Conservation (phyloP, 2,888 invertebrate genomes). For the Perizoma flavofasciatum region DNA sequence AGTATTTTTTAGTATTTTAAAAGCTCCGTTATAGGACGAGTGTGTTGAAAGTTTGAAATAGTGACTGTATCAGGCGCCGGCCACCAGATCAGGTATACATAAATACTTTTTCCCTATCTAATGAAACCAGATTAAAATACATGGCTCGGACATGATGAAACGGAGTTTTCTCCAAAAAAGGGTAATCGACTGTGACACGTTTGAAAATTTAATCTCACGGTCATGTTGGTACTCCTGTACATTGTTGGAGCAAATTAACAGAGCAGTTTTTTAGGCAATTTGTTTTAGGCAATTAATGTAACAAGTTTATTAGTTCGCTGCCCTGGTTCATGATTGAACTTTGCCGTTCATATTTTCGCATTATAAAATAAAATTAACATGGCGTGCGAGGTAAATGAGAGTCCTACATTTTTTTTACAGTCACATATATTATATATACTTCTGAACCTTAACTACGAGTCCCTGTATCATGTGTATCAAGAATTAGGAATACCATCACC, state of each 20-base stretch:
- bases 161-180: slow-evolving; percentile 65
- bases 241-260: slow-evolving; percentile 64
- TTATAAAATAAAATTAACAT: background rate
- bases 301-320: slow-evolving; percentile 42
- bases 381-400: too few relatives aligned
- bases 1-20: slow-evolving; percentile 71
- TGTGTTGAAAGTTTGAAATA: slow-evolving; percentile 46
- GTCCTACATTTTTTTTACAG: too few relatives aligned
- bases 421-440: too few relatives aligned
- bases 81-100: slow-evolving; percentile 46
- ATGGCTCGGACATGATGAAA: slow-evolving; percentile 60
- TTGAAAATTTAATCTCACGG: slow-evolving; percentile 76
- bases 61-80: slow-evolving; percentile 32
- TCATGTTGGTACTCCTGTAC: slow-evolving; percentile 60
- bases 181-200: slow-evolving; percentile 66
- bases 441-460: too few relatives aligned
- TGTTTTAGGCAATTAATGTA: slow-evolving; percentile 61
- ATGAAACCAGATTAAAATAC: slow-evolving; percentile 58
- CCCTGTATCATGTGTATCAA: too few relatives aligned
- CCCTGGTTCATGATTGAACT: slow-evolving; percentile 36
- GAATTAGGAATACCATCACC: too few relatives aligned
- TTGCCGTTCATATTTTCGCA: slow-evolving; percentile 9
- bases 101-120: slow-evolving; percentile 48
- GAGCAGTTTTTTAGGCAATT: slow-evolving; percentile 56
- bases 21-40: slow-evolving; percentile 63